Evolutionary conservation across 2,888 invertebrate species (phyloP), one percentile per base, ranked within the genome.

Genomic region (Pediacus dermestoides): DNA sequence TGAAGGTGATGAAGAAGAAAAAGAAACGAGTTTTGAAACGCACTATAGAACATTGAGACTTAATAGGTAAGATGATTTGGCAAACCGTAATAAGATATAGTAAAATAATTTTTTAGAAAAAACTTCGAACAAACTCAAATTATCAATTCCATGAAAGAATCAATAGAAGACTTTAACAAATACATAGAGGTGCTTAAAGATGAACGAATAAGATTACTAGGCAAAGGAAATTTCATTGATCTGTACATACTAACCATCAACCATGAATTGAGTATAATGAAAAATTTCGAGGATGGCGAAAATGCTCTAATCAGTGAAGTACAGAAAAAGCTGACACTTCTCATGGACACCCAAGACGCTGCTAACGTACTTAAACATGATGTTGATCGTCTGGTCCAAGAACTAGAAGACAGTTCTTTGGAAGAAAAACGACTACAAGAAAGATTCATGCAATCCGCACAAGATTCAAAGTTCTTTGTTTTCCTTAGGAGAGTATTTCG

Each of bases 401-500:
- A 69, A 32, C 70, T 76, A 25, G 62, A 61, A 23, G 68, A 68
- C 18, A 52, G 74, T 22, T 66, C 70, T 14, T 70, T 74, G 2
- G 70, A 74, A 40, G 74, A 76, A 9, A 66, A 63, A 27, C 66
- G 67, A 2, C 61, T 78, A 7, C 74, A 77, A 31, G 56, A 69
- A 1, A 73, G 74, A 33, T 88, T 84, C 57, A 71, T 76, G 36
- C 47, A 53, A 9, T 71, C 66, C 15, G 74, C 80, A 0, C 76
- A 73, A 25, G 82, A 85, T 35, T 84, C 85, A 58, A 88, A 85
- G 61, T 91, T 86, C 63, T 77, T 76, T 3, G 82, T 85, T 53
- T 91, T 89, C 60, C 66, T 93, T 25, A 76, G 78, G 11, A 80
- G 82, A 56, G 88, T 93, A 37, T 92, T 85, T 58, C 86, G 82